Conservation (phyloP, 2,888 invertebrate genomes). For the Dynastes grantii region DNA sequence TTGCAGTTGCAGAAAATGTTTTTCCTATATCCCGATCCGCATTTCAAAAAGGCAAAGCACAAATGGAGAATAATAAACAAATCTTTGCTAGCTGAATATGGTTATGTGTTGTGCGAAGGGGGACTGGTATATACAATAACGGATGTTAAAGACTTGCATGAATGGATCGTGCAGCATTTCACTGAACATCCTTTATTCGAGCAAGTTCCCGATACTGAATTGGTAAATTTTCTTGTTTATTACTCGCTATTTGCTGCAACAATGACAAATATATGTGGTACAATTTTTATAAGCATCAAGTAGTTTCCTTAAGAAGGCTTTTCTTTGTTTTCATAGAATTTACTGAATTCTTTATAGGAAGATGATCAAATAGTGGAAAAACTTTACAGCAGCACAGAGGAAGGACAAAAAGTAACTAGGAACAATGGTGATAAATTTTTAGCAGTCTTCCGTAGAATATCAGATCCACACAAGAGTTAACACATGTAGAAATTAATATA, state of each 20-base stretch:
- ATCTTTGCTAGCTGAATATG: conserved; percentile 95
- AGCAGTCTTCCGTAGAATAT: conserved; percentile 87
- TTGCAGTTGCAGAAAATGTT: conserved; percentile 95
- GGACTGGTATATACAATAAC: conserved; percentile 96
- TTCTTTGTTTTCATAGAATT: neutral
- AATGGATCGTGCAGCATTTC: conserved; percentile 97
- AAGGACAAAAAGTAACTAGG: conserved; percentile 97
- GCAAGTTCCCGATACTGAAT: conserved; percentile 80
- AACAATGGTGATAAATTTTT: conserved; percentile 95
- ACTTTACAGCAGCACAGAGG: conserved; percentile 94
- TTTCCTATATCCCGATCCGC: conserved; percentile 99
- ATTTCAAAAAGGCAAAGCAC: conserved; percentile 98
- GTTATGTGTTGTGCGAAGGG: conserved; percentile 89
- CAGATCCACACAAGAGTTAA: conserved; percentile 68
- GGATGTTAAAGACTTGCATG: conserved; percentile 96
- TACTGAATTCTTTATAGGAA: conserved; percentile 71
- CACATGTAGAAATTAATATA: neutral
- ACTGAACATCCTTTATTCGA: conserved; percentile 92
- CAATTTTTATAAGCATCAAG: neutral
- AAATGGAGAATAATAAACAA: conserved; percentile 99
- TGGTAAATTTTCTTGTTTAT: conserved; percentile 73
- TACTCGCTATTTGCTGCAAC: neutral
- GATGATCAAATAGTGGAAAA: conserved; percentile 90
- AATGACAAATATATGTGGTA: neutral
- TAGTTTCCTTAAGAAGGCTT: neutral